Percentiles rank a stretch among this genome's conserved stretches.
These are phyloP conservation scores for Scaptodrosophila latifasciaeformis DNA, from an alignment of 2,888 invertebrate genomes.

Conservation along the genomic window DNA sequence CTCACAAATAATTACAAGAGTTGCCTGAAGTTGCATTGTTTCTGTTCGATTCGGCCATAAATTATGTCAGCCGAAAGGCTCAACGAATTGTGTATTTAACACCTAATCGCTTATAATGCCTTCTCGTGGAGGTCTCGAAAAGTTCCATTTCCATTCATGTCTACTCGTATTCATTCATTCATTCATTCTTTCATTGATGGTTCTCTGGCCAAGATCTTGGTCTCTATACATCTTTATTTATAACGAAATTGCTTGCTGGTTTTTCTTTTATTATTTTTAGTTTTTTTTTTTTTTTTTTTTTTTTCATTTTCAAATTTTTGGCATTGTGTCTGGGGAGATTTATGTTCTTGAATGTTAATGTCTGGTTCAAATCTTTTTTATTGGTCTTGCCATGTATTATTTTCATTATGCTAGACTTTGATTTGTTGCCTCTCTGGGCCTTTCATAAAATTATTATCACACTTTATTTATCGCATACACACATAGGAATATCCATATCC, in stretches of 20 bases:
- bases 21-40: slow-evolving; percentile 14
- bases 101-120: slow-evolving; percentile 51
- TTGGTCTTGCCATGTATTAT: slow-evolving; percentile 44
- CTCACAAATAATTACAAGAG: slow-evolving; percentile 18
- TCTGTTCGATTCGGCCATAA: slow-evolving; percentile 39
- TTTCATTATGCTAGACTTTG: slow-evolving; percentile 33
- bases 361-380: slow-evolving; percentile 59
- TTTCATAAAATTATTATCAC: slow-evolving; percentile 69
- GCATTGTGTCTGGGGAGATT: slow-evolving; percentile 47
- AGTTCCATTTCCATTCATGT: slow-evolving; percentile 20
- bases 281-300: slow-evolving; percentile 22
- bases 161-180: slow-evolving; percentile 30
- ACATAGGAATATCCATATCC: too few species aligned
- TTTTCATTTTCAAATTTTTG: slow-evolving; percentile 27
- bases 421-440: slow-evolving; percentile 53
- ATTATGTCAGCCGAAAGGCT: slow-evolving; percentile 35
- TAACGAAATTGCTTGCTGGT: slow-evolving; percentile 58
- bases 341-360: slow-evolving; percentile 65
- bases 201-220: too few species aligned
- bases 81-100: slow-evolving; percentile 50
- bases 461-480: slow-evolving; percentile 50
- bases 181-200: slow-evolving; percentile 27
- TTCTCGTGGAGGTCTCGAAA: slow-evolving; percentile 6
- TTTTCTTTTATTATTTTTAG: slow-evolving; percentile 9
- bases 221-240: too few species aligned